phyloP scores from a whole-genome alignment of 2,888 invertebrate genomes.

The Disparrhopalites patrizii region DNA sequence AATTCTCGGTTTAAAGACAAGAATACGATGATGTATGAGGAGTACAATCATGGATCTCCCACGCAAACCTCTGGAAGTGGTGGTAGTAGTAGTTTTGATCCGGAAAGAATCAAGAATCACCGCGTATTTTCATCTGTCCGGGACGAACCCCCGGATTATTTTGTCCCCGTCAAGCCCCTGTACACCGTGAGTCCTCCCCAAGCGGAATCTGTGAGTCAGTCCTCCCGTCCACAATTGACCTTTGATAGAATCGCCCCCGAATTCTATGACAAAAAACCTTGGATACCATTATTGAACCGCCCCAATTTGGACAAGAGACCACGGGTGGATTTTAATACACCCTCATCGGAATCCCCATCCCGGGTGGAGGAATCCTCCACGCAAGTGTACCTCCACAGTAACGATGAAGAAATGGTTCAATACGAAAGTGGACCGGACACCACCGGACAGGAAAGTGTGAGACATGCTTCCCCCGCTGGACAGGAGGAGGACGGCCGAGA shows the following conservation, averaged over 20 bases:
- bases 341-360: not conserved
- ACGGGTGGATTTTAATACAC: conserved; percentile 34
- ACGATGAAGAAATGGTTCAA: not conserved
- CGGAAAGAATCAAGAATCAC: conserved; percentile 4
- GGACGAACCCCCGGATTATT: conserved; percentile 1
- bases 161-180: conserved; percentile 17
- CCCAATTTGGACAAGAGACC: conserved; percentile 46
- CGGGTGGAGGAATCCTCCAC: not conserved
- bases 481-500: not conserved
- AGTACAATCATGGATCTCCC: not conserved
- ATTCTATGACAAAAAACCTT: conserved; percentile 45
- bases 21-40: not conserved
- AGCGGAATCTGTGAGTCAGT: not conserved
- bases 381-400: not conserved
- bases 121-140: not conserved
- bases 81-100: conserved; percentile 1
- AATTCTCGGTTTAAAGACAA: not conserved
- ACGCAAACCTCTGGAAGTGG: not conserved
- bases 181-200: conserved; percentile 2
- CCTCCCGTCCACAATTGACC: conserved; percentile 33
- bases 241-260: conserved; percentile 44
- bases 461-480: conserved; percentile 19
- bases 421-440: not conserved
- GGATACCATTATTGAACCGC: conserved; percentile 43
- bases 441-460: conserved; percentile 26